These are phyloP conservation scores for Diarsia brunnea DNA, from an alignment of 2,888 invertebrate genomes.

Conservation along the genomic window DNA sequence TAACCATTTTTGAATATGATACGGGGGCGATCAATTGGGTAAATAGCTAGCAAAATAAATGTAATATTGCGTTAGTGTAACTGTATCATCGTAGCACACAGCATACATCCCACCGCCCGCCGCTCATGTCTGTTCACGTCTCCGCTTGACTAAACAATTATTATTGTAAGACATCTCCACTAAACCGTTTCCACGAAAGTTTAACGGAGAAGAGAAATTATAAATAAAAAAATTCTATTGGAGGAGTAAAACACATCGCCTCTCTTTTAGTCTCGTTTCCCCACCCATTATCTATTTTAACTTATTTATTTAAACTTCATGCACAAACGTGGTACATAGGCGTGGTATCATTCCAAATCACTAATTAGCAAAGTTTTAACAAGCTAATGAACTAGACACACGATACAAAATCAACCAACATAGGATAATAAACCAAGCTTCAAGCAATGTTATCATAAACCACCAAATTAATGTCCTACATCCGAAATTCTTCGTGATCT, in stretches of 20 bases:
- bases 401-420: constrained; percentile 13
- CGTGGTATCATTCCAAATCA: background rate
- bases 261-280: too few species aligned
- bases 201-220: too few species aligned
- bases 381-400: constrained; percentile 13
- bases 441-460: constrained; percentile 3
- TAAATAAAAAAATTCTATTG: too few species aligned
- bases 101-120: too few species aligned
- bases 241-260: too few species aligned
- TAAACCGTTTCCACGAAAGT: too few species aligned
- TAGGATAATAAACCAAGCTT: constrained; percentile 16
- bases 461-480: constrained; percentile 22
- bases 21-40: background rate
- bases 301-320: background rate
- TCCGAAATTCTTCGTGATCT: constrained; percentile 8
- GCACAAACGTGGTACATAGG: too few species aligned
- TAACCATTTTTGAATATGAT: background rate
- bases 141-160: too few species aligned
- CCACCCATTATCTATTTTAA: too few species aligned
- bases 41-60: background rate
- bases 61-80: background rate
- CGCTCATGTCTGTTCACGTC: too few species aligned
- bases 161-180: too few species aligned
- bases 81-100: too few species aligned
- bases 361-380: constrained; percentile 19